phyloP scores from a whole-genome alignment of 2,797 vertebrate species.

The Pangasius mekongensis region DNA sequence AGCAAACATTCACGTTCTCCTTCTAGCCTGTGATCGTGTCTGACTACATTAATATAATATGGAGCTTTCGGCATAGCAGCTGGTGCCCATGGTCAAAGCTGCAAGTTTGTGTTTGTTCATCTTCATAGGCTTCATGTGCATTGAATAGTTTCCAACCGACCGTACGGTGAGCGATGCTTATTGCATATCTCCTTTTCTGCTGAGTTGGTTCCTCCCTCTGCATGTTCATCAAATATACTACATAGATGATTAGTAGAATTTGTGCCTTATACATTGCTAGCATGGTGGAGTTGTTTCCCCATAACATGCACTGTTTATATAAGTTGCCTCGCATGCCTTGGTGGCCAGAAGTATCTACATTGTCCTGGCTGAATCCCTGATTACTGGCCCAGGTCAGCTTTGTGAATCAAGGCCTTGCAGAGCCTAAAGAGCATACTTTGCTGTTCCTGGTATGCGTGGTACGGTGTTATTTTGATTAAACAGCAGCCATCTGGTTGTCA shows the following conservation, averaged over 20 bases:
- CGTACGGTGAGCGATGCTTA: not conserved
- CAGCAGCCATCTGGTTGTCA: not conserved
- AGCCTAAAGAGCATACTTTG: not conserved
- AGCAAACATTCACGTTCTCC: not conserved
- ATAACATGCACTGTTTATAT: too few relatives aligned
- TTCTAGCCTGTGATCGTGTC: not conserved
- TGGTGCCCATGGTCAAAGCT: not conserved
- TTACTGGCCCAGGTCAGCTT: not conserved
- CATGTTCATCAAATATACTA: too few relatives aligned
- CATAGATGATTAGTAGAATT: too few relatives aligned
- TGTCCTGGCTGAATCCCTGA: not conserved
- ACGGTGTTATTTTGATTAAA: not conserved
- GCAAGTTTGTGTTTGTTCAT: not conserved
- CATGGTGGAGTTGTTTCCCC: too few relatives aligned
- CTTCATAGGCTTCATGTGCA: not conserved
- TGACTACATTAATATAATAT: not conserved
- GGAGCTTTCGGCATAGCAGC: not conserved
- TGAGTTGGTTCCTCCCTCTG: not conserved
- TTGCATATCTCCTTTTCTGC: not conserved
- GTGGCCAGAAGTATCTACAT: too few relatives aligned
- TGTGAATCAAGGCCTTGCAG: not conserved
- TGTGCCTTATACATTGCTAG: too few relatives aligned
- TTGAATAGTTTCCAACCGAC: not conserved
- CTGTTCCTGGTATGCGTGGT: not conserved
- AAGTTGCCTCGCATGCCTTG: too few relatives aligned